These are phyloP conservation scores for Nestor notabilis DNA, from an alignment of 2,113 vertebrate genomes.

Conservation along the genomic window DNA sequence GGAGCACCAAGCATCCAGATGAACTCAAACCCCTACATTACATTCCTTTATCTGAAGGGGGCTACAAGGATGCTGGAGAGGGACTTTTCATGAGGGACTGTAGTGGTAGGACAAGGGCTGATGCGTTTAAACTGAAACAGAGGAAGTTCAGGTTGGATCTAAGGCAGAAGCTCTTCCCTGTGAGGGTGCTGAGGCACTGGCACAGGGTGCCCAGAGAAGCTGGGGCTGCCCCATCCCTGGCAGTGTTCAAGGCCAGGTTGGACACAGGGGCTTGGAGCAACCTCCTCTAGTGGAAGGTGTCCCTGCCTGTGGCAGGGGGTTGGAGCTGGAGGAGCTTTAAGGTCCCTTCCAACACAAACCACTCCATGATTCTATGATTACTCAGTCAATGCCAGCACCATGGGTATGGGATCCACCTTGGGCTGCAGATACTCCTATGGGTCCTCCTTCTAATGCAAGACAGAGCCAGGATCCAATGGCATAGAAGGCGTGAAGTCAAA, in stretches of 20 bases:
- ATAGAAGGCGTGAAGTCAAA: not conserved
- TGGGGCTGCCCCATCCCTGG: no score
- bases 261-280: not conserved
- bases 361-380: no score
- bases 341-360: not conserved
- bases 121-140: not conserved
- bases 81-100: not conserved
- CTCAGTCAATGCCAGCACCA: not conserved
- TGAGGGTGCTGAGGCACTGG: no score
- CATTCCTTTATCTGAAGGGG: not conserved
- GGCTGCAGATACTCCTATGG: not conserved
- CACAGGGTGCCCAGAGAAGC: no score
- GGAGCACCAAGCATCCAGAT: not conserved
- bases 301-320: not conserved
- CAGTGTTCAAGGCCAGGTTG: no score
- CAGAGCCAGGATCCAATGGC: fast-evolving
- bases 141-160: not conserved
- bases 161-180: not conserved
- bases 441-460: not conserved
- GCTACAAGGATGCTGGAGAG: not conserved
- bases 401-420: fast-evolving
- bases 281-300: not conserved
- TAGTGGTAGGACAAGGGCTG: not conserved
- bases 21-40: not conserved
- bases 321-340: not conserved